Evolutionary conservation across 2,797 vertebrate species (phyloP).

Genomic region (Gorsachius magnificus): DNA sequence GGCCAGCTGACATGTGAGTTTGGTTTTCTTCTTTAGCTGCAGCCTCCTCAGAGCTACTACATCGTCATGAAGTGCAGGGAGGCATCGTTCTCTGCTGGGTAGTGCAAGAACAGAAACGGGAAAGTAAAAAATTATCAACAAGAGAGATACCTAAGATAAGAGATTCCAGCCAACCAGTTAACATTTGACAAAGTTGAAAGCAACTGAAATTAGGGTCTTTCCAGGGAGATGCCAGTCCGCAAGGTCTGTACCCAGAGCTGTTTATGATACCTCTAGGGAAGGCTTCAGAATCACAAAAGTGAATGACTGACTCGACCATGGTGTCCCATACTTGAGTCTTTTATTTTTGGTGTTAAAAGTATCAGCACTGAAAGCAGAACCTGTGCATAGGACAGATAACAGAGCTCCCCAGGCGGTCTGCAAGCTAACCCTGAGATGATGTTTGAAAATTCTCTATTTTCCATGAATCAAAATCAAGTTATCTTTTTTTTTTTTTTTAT

Average conservation of each 20-base stretch:
- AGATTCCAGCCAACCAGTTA: background rate
- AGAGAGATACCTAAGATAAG: background rate
- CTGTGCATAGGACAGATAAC: background rate
- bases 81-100: background rate
- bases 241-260: background rate
- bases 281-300: background rate
- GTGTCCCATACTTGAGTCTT: background rate
- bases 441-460: background rate
- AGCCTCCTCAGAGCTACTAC: background rate
- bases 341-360: background rate
- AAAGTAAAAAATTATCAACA: background rate
- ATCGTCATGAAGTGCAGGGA: background rate
- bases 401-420: background rate
- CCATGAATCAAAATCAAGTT: background rate
- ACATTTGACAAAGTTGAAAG: background rate
- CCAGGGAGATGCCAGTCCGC: background rate
- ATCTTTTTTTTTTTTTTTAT: background rate
- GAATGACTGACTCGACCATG: background rate
- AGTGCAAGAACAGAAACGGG: background rate
- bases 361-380: background rate
- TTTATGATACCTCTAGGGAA: background rate
- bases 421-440: background rate
- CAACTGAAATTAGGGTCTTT: background rate
- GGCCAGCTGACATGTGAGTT: background rate
- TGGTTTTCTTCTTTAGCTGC: background rate